Evolutionary conservation across 53 echinoderm and acorn worm genomes (phyloP).

Genomic region (Mesocentrotus franciscanus): DNA sequence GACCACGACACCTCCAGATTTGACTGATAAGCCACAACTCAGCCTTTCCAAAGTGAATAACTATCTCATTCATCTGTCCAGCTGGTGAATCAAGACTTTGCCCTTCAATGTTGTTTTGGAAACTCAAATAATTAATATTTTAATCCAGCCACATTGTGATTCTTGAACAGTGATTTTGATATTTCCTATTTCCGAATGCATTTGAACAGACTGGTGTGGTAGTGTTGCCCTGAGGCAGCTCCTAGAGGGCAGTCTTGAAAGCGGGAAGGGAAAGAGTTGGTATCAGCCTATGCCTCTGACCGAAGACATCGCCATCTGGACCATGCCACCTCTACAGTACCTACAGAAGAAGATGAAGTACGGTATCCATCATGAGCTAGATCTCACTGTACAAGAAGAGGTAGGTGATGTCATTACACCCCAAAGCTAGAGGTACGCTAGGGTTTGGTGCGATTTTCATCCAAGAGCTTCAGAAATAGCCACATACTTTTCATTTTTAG

Average conservation of each 20-base stretch:
- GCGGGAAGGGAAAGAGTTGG: conserved; percentile 71
- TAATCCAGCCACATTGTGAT: not conserved
- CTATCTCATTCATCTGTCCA: too few relatives aligned
- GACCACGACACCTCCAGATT: too few relatives aligned
- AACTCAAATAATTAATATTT: not conserved
- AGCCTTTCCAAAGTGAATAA: too few relatives aligned
- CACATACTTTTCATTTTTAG: too few relatives aligned
- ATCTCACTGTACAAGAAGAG: conserved; percentile 88
- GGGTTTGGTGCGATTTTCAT: too few relatives aligned
- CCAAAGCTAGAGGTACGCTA: not conserved
- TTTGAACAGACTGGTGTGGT: conserved; percentile 33
- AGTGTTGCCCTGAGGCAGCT: conserved; percentile 34
- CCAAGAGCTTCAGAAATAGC: too few relatives aligned
- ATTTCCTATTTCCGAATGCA: not conserved
- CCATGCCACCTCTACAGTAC: conserved; percentile 81
- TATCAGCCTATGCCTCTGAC: conserved; percentile 88
- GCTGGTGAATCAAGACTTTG: too few relatives aligned
- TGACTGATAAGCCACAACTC: too few relatives aligned
- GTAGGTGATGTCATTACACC: conserved; percentile 51
- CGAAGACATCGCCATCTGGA: conserved; percentile 90
- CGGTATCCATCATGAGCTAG: conserved; percentile 77
- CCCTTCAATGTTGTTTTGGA: too few relatives aligned
- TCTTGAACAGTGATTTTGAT: not conserved
- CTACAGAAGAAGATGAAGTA: conserved; percentile 83
- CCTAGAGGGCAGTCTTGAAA: conserved; percentile 17